A percentile compares a stretch with the other conserved stretches of the same genome.
phyloP scores from a whole-genome alignment of 64 coral and sea anemone genomes.

The Pachyseris speciosa region DNA sequence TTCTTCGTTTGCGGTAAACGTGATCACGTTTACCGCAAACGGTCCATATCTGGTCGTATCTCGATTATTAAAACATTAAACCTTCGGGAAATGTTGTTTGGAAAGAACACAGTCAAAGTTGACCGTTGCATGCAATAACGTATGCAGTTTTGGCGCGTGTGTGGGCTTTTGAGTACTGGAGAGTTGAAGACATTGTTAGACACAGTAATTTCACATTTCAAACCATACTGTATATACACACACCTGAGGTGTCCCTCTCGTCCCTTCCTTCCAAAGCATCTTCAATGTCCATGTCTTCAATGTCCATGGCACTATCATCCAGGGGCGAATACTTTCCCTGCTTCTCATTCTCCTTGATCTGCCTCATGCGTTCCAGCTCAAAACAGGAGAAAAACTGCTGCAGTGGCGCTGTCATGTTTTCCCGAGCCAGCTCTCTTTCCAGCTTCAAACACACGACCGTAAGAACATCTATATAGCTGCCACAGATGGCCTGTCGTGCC shows the following conservation, averaged over 20 bases:
- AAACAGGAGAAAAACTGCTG: conserved; percentile 94
- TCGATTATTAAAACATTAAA: too few species aligned
- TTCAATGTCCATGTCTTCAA: background rate
- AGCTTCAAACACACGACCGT: conserved; percentile 79
- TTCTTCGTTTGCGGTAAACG: too few species aligned
- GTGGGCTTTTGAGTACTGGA: too few species aligned
- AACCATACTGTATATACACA: background rate
- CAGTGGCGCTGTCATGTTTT: conserved; percentile 77
- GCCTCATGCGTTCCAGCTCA: conserved; percentile 77
- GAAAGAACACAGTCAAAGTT: too few species aligned
- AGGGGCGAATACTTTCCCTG: background rate
- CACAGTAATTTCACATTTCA: background rate
- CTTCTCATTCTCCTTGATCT: conserved; percentile 45
- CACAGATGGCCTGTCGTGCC: conserved; percentile 82
- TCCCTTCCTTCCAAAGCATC: background rate
- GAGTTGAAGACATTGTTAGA: too few species aligned
- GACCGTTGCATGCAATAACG: too few species aligned
- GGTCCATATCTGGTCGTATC: too few species aligned
- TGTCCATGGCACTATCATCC: background rate
- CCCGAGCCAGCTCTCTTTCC: conserved; percentile 77
- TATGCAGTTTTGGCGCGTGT: too few species aligned
- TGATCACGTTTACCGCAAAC: too few species aligned
- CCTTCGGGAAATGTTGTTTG: too few species aligned
- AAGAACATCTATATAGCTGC: conserved; percentile 85
- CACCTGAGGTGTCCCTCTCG: background rate